A percentile compares a stretch with the other conserved stretches of the same genome.
These are phyloP conservation scores for Eupithecia dodoneata DNA, from an alignment of 2,888 invertebrate species.

Conservation along the genomic window DNA sequence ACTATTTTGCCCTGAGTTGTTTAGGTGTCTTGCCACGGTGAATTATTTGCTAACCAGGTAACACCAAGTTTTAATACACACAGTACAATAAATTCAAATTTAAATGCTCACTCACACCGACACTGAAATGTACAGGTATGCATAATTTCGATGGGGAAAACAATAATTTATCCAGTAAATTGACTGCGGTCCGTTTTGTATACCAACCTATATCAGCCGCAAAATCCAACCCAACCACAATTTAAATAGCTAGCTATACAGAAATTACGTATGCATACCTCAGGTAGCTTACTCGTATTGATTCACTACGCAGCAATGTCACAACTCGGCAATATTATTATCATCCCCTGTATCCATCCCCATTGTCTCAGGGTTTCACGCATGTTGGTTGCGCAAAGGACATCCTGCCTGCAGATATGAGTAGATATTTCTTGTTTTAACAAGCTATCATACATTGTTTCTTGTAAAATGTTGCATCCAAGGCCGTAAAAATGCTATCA, in stretches of 20 bases:
- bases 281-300: constrained; percentile 21
- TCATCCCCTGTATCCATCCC: constrained; percentile 34
- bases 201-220: not conserved
- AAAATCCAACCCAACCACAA: constrained; percentile 2
- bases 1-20: constrained; percentile 31
- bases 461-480: constrained; percentile 2
- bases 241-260: not conserved
- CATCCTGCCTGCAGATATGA: constrained; percentile 35
- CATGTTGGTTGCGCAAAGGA: constrained; percentile 40
- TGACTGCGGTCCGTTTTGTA: not conserved
- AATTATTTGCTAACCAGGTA: not conserved
- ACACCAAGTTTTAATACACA: not conserved
- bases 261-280: not conserved
- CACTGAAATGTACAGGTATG: not conserved
- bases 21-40: constrained; percentile 26
- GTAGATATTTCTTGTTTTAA: not conserved
- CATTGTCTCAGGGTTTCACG: constrained; percentile 40
- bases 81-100: not conserved
- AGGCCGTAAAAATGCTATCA: constrained; percentile 15
- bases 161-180: not conserved
- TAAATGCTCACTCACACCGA: not conserved
- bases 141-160: not conserved
- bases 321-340: constrained; percentile 37
- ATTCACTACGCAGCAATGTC: constrained; percentile 27
- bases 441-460: constrained; percentile 18